phyloP scores from a whole-genome alignment of 2,113 vertebrate genomes.

The Phocoena sinus region DNA sequence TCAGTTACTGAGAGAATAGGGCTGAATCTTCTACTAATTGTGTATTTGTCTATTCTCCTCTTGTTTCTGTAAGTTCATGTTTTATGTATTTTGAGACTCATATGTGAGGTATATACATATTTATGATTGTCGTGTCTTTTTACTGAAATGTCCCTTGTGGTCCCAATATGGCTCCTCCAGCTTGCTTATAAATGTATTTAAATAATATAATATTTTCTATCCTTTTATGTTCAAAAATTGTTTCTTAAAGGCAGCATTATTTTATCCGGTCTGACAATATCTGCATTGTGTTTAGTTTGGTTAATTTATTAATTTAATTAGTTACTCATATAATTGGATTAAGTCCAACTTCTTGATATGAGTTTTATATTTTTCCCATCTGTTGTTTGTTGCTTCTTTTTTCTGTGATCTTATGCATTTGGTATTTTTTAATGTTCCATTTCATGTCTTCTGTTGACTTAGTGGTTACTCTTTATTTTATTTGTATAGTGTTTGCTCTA shows the following conservation, averaged over 20 bases:
- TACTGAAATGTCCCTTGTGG: neutral
- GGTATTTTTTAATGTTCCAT: neutral
- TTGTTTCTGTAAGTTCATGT: neutral
- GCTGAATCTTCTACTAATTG: fast-evolving
- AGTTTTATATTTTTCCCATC: neutral
- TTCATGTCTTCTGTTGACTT: neutral
- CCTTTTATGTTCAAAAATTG: neutral
- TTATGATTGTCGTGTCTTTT: neutral
- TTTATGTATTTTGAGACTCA: neutral
- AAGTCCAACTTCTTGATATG: neutral
- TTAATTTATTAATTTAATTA: neutral
- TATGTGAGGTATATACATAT: fast-evolving
- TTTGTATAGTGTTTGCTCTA: fast-evolving
- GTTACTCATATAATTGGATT: neutral
- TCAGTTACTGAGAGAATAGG: neutral
- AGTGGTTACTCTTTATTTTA: neutral
- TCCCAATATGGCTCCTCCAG: too few relatives aligned
- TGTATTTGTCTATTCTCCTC: fast-evolving
- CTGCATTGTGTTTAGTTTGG: neutral
- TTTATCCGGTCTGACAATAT: neutral
- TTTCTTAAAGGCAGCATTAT: neutral
- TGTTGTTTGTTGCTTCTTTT: neutral
- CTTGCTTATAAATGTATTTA: neutral
- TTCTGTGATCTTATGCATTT: fast-evolving
- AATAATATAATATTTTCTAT: neutral